Evolutionary conservation across 2,888 invertebrate species (phyloP), one percentile per base, ranked within the genome.

Genomic region (Tridacna gigas): DNA sequence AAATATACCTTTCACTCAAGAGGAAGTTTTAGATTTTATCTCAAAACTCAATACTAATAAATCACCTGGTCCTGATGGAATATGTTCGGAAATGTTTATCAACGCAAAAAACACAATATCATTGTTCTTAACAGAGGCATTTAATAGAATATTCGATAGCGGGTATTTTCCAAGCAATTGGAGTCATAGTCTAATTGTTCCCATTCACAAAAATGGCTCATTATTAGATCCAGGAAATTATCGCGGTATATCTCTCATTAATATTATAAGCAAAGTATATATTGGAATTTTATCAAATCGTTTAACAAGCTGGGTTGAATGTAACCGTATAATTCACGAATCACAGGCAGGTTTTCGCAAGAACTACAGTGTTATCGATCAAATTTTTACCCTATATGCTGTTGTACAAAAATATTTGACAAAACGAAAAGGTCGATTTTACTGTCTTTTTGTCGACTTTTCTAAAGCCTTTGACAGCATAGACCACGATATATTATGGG

Each of bases 161-260:
- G 65, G 65, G 12, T 11, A 18, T n/a, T 63, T 67, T 67, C 67
- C 67, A 15, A 12, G 5, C 5, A 12, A 18, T 26, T 67, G 67
- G 67, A 26, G 67, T 28, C 9, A 22, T 9, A 67, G 67, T 67
- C 12, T 67, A 67, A 67, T 67, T 13, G 28, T 28, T 22, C 25
- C 67, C 18, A 28, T 67, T 11, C 37, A 67, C n/a, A 28, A 67
- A n/a, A 28, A 28, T n/a, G 75, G 77, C 20, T 7, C 13, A 15
- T 48, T 37, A 51, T 25, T 26, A 20, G 51, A 71, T 20, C 75
- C 76, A 25, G 73, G 71, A 26, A 83, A 83, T 63, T 79, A 79
- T 28, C 51, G 79, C 18, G 83, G 73, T 22, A 80, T 83, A 1
- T 83, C 79, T 0, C 18, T 83, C n/a, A 63, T 51, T 15, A 79